Evolutionary conservation across 1,140 invertebrate species (phyloP).

Genomic region (Ips nitidus): DNA sequence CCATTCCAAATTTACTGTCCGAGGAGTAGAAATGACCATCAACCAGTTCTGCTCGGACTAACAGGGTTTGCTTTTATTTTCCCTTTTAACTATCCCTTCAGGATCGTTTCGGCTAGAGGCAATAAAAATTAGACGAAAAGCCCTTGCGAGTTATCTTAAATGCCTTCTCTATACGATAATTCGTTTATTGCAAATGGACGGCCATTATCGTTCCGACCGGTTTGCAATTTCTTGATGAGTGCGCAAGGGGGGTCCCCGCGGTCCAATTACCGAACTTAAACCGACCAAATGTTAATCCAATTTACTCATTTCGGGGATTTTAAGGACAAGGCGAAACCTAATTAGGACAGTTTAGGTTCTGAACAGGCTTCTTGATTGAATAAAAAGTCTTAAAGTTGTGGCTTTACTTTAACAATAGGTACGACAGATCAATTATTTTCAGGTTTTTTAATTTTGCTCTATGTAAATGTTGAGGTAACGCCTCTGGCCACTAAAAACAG

Average conservation of each 20-base stretch:
- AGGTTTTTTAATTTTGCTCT: too few relatives aligned
- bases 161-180: conserved; percentile 12
- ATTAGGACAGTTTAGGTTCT: not conserved
- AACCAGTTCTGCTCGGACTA: not conserved
- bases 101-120: not conserved
- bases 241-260: not conserved
- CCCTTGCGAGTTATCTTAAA: conserved; percentile 12
- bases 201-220: conserved; percentile 7
- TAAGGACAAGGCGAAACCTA: conserved; percentile 8
- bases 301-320: conserved; percentile 2
- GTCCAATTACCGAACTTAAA: not conserved
- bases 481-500: too few relatives aligned
- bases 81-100: not conserved
- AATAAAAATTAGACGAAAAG: conserved; percentile 12
- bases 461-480: too few relatives aligned
- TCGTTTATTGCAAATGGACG: conserved; percentile 13
- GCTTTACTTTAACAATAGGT: too few relatives aligned
- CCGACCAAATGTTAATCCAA: conserved; percentile 6
- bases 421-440: too few relatives aligned
- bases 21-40: not conserved
- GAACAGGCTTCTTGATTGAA: conserved; percentile 4
- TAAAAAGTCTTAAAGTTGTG: not conserved
- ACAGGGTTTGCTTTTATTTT: conserved; percentile 9
- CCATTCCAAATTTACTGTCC: too few relatives aligned
- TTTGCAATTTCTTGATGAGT: conserved; percentile 8